Evolutionary conservation across 2,888 invertebrate genomes (phyloP).

Genomic region (Macaria notata): DNA sequence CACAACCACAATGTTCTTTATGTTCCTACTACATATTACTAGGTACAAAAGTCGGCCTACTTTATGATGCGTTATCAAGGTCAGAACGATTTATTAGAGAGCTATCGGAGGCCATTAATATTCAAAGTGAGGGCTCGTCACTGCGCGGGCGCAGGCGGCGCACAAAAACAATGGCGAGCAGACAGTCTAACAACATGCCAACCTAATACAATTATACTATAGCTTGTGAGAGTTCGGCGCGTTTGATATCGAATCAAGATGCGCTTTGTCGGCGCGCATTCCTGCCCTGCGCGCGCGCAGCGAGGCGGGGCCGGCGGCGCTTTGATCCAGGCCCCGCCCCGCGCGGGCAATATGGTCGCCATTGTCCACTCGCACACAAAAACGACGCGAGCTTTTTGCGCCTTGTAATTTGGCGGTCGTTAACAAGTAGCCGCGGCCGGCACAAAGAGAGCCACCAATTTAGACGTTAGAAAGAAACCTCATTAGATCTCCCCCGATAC

Average conservation of each 20-base stretch:
- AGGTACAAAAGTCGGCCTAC: too few species aligned
- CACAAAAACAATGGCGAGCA: background rate
- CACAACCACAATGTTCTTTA: too few species aligned
- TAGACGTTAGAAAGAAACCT: constrained; percentile 23
- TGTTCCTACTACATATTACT: too few species aligned
- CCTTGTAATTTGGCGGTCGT: constrained; percentile 28
- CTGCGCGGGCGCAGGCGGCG: too few species aligned
- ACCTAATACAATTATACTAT: constrained; percentile 16
- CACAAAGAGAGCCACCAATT: constrained; percentile 19
- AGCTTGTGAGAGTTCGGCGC: constrained; percentile 19
- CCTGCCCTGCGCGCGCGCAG: constrained; percentile 27
- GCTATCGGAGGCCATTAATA: background rate
- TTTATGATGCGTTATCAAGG: too few species aligned
- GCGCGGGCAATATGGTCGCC: constrained; percentile 33
- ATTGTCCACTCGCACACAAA: constrained; percentile 30
- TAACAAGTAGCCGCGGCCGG: constrained; percentile 20
- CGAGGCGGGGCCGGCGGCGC: constrained; percentile 11
- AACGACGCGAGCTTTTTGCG: constrained; percentile 27
- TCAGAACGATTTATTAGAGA: too few species aligned
- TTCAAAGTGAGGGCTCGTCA: constrained; percentile 4
- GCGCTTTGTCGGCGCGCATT: constrained; percentile 32
- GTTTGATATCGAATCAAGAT: constrained; percentile 28
- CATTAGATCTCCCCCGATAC: constrained; percentile 13
- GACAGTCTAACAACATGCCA: constrained; percentile 16
- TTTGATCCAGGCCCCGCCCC: constrained; percentile 28